These are phyloP conservation scores for Cettia cetti DNA, from an alignment of 2,113 vertebrate genomes.

Conservation along the genomic window DNA sequence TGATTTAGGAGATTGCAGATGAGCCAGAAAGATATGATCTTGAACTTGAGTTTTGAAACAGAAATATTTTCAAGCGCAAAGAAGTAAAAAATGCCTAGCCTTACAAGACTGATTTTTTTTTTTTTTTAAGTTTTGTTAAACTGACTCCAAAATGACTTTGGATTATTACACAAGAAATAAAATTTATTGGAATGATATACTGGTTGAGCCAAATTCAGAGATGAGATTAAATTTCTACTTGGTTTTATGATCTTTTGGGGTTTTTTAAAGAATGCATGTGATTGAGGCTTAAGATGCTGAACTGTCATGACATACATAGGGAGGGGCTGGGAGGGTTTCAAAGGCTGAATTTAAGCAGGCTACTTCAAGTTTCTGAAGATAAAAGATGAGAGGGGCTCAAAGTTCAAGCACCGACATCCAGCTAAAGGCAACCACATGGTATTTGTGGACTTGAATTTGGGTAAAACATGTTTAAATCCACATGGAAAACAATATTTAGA, in stretches of 20 bases:
- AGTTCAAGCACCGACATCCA: conserved; percentile 29
- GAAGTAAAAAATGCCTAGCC: not conserved
- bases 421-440: conserved; percentile 12
- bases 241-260: not conserved
- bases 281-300: not conserved
- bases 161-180: not conserved
- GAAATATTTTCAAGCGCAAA: not conserved
- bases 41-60: not conserved
- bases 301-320: not conserved
- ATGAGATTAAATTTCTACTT: not conserved
- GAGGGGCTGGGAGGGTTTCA: not conserved
- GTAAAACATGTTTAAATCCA: not conserved
- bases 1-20: not conserved
- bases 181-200: not conserved
- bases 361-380: conserved; percentile 16
- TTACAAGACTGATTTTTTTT: not conserved
- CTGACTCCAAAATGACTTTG: not conserved
- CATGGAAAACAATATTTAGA: not conserved
- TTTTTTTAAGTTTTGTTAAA: not conserved
- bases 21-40: not conserved
- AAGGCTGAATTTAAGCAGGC: not conserved
- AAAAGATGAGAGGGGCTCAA: conserved; percentile 1
- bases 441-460: not conserved
- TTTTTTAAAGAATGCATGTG: not conserved
- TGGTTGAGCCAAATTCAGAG: not conserved